Base-by-base conservation (phyloP, 2,113 vertebrate genomes). In the Tenebrosternarchus preto region DNA sequence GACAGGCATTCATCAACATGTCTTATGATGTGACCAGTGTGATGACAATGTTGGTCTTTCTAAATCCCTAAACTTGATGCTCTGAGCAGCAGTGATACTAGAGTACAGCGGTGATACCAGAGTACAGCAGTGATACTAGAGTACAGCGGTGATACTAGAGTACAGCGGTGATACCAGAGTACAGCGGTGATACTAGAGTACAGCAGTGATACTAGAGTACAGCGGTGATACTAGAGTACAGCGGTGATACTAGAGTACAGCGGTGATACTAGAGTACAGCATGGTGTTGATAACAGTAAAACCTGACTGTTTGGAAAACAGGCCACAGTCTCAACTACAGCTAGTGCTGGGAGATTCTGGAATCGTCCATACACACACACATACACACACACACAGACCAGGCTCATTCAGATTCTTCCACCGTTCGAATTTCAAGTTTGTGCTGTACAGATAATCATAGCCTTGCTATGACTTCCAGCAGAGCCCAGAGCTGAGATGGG, bases 241-340 rank as follows among this genome's bases (percentile, higher is more conserved):
- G n/a, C n/a, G n/a, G n/a, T n/a, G n/a, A n/a, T n/a, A n/a, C n/a
- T n/a, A n/a, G n/a, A n/a, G n/a, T n/a, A n/a, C n/a, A n/a, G n/a
- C n/a, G n/a, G n/a, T n/a, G 53, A 36, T 36, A 36, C 36, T 36
- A 53, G 3, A 17, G 36, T 5, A 33, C 33, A n/a, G 27, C 22
- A 39, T 46, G 20, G n/a, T n/a, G 60, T 20, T 68, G 76, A 82
- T 81, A 81, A 81, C 64, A 57, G 27, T 68, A 15, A 68, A 24
- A 73, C 9, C n/a, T 50, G 24, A 66, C 29, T 39, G 43, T 43
- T 57, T 33, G 20, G 31, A 53, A 82, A 78, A 27, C 27, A 73
- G 70, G 33, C 36, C 74, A 73, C 61, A 73, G 25, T 78, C 69
- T 74, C 81, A 60, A 27, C 15, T 27, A 39, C 33, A 68, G 64